Base-by-base conservation (phyloP, 2,113 vertebrate genomes). In the Entelurus aequoreus region DNA sequence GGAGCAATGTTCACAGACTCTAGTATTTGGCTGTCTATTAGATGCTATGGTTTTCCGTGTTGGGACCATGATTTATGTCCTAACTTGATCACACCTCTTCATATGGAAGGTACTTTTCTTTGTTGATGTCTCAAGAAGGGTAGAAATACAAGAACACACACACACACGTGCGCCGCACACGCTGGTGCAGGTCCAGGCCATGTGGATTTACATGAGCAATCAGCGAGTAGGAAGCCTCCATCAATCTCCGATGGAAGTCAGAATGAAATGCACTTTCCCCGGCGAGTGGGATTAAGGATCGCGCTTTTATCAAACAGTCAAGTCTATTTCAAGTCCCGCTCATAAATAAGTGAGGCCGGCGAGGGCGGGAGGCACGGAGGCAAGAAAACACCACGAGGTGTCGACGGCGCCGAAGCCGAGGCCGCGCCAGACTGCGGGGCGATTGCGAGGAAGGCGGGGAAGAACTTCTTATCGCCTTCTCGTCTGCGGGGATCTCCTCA, bases 251-350 rank as follows among this genome's bases (percentile, higher is more conserved):
- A 85, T 71, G 85, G 86, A 76, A 85, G 85, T 84, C 86, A 88
- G 88, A 88, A 89, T 84, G 81, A 89, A 89, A 88, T 83, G 81
- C 83, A 81, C 82, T 87, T 28, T 85, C 82, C 84, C 84, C 62
- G 82, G 77, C 83, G 76, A 74, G 78, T 82, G 71, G 77, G 86
- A 88, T 87, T 88, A 87, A 83, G 85, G 82, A 84, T 86, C 76
- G 73, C 81, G 81, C 83, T 85, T 85, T 89, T 87, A 86, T 90
- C 85, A 86, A 88, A 90, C 82, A 68, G 78, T 78, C 73, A 89
- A 86, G 85, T 88, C 87, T 87, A 87, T 88, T 88, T 90, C 80
- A 83, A 86, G 86, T 84, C 77, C 55, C 0, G 49, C 76, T 86
- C 85, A 88, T 88, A 87, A 88, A 90, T 88, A 90, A 90, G 74